Base-by-base conservation (phyloP, 2,797 vertebrate genomes). In the Artibeus lituratus region DNA sequence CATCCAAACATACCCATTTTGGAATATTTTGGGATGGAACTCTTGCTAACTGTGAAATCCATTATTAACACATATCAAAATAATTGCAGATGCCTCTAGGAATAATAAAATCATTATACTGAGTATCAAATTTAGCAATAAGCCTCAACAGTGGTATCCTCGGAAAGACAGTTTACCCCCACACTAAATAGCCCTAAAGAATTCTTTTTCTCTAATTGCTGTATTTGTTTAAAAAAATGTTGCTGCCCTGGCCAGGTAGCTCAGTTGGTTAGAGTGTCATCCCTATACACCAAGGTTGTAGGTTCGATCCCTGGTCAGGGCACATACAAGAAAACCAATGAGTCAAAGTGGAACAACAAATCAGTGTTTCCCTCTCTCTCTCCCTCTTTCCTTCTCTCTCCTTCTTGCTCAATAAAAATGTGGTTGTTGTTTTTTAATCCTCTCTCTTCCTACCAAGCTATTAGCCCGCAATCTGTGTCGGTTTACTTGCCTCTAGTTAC, bases 31-130 rank as follows among this genome's bases (percentile, higher is more conserved):
- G 80, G 6, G 35, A 84, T 69, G 9, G 22, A 87, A 78, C 37
- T 83, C 47, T 80, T 72, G 57, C 62, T 89, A 91, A 93, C 44
- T 78, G 47, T 92, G 72, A 94, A 93, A 94, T 90, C 65, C 4
- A 5, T 89, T 81, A 87, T 76, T 78, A 96, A 91, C n/a, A 85
- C 62, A 55, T 62, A 69, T 8, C 2, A 0, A 89, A 92, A 96
- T 81, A 86, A 87, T 53, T 44, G 47, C 44, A 72, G 49, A 35
- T 32, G 32, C 57, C 53, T 80, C 26, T 53, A 89, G 74, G 47
- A 94, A 86, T 70, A 11, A 37, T 89, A 57, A 70, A 96, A 83
- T 57, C 6, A n/a, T 89, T 53, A 70, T 29, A 76, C 39, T 59
- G 32, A 62, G 65, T 49, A 55, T 59, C 55, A 87, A 57, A 80